phyloP scores from a whole-genome alignment of 1,140 invertebrate genomes.

The Achroia grisella region DNA sequence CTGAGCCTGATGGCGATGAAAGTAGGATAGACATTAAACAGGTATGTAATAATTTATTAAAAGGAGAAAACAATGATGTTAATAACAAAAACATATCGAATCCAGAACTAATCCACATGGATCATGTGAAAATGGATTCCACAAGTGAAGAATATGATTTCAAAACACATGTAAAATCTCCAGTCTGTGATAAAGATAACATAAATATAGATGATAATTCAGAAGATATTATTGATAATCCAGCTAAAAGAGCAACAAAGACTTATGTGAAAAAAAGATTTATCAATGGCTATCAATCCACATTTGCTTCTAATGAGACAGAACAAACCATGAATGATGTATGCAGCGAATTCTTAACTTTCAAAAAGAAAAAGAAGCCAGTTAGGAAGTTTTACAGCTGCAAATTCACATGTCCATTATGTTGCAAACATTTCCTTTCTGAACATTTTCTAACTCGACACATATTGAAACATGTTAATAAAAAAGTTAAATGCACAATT shows the following conservation, averaged over 20 bases:
- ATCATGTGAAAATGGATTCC: too few species aligned
- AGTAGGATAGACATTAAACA: too few species aligned
- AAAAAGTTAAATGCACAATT: slow-evolving; percentile 29
- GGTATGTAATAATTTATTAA: too few species aligned
- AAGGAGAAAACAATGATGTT: too few species aligned
- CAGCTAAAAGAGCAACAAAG: slow-evolving; percentile 30
- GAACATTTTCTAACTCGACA: slow-evolving; percentile 54
- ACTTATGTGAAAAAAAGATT: slow-evolving; percentile 34
- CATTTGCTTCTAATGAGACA: background rate
- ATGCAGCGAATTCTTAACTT: slow-evolving; percentile 52
- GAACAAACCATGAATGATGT: slow-evolving; percentile 27
- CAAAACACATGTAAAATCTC: too few species aligned
- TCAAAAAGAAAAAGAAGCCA: slow-evolving; percentile 39
- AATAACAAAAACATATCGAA: too few species aligned
- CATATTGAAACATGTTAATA: slow-evolving; percentile 39
- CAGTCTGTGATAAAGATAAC: background rate
- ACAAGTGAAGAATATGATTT: too few species aligned
- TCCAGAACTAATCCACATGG: too few species aligned
- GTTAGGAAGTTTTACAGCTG: slow-evolving; percentile 6
- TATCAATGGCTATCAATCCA: slow-evolving; percentile 15
- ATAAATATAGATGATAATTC: background rate
- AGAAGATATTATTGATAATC: slow-evolving; percentile 17
- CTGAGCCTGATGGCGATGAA: slow-evolving; percentile 22
- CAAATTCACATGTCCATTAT: slow-evolving; percentile 44
- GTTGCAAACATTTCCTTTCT: slow-evolving; percentile 53